Evolutionary conservation across 1,140 invertebrate species (phyloP).

Genomic region (Vollenhovia emeryi): DNA sequence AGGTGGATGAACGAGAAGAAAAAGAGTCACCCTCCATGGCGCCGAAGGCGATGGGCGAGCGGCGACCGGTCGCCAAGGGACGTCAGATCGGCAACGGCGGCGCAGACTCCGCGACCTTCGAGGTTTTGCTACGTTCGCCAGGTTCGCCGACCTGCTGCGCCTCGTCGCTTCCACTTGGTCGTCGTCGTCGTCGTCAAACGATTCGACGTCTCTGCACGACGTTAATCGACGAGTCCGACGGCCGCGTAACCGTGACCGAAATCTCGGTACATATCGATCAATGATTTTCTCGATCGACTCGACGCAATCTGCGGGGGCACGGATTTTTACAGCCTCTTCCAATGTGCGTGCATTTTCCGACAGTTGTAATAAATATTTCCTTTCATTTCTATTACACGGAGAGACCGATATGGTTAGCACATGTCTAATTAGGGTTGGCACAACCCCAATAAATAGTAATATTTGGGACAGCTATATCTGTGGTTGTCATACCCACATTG

Average conservation of each 20-base stretch:
- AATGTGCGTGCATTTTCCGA: neutral
- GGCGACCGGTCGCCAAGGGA: conserved; percentile 74
- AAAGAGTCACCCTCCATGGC: conserved; percentile 76
- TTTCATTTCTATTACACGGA: neutral
- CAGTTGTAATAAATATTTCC: neutral
- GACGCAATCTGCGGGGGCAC: no score
- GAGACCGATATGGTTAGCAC: no score
- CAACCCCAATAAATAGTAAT: no score
- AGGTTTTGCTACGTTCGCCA: conserved; percentile 73
- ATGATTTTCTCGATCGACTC: neutral
- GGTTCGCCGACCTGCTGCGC: conserved; percentile 68
- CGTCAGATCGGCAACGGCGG: conserved; percentile 61
- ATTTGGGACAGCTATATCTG: no score
- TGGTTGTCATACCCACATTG: no score
- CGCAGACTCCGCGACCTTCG: conserved; percentile 70
- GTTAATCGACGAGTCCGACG: conserved; percentile 7
- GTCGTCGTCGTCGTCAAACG: conserved; percentile 52
- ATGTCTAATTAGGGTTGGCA: no score
- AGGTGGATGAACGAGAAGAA: conserved; percentile 67
- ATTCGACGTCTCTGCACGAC: conserved; percentile 11
- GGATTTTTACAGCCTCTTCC: neutral
- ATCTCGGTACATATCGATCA: neutral
- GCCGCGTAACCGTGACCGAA: neutral
- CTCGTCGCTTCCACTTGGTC: conserved; percentile 36
- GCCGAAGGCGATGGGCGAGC: conserved; percentile 71